These are phyloP conservation scores for Epistrophe grossulariae DNA, from an alignment of 2,888 invertebrate species.

Conservation along the genomic window DNA sequence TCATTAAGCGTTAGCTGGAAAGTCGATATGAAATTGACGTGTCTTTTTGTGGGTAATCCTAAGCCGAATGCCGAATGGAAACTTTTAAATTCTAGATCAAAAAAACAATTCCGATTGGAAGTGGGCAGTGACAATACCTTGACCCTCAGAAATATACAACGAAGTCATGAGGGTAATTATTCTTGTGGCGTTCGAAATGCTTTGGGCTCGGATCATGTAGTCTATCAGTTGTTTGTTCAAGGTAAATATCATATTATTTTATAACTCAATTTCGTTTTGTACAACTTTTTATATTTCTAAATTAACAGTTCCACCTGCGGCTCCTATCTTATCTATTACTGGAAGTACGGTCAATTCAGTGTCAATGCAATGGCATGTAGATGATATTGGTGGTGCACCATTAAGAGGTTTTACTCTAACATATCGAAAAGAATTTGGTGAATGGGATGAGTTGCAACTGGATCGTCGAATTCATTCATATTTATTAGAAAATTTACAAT, in stretches of 20 bases:
- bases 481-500: slow-evolving; percentile 89
- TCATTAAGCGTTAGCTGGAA: slow-evolving; percentile 85
- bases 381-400: slow-evolving; percentile 85
- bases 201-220: slow-evolving; percentile 85
- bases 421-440: slow-evolving; percentile 85
- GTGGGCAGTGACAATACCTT: slow-evolving; percentile 85
- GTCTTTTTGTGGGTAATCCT: slow-evolving; percentile 85
- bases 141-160: slow-evolving; percentile 84
- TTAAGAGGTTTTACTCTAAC: slow-evolving; percentile 85
- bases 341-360: slow-evolving; percentile 85
- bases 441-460: slow-evolving; percentile 85
- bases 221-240: slow-evolving; percentile 85
- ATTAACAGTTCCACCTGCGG: slow-evolving; percentile 85
- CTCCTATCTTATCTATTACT: slow-evolving; percentile 84
- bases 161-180: slow-evolving; percentile 85
- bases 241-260: slow-evolving; percentile 81
- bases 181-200: slow-evolving; percentile 85
- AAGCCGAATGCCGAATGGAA: slow-evolving; percentile 85
- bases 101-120: slow-evolving; percentile 82
- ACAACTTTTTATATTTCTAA: neutral
- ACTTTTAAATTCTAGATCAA: slow-evolving; percentile 83
- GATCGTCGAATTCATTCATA: slow-evolving; percentile 86
- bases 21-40: slow-evolving; percentile 85
- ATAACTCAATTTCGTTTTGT: neutral
- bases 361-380: slow-evolving; percentile 85